A percentile compares a stretch with the other conserved stretches of the same genome.
phyloP scores from a whole-genome alignment of 2,113 vertebrate species.

The Ursus arctos region DNA sequence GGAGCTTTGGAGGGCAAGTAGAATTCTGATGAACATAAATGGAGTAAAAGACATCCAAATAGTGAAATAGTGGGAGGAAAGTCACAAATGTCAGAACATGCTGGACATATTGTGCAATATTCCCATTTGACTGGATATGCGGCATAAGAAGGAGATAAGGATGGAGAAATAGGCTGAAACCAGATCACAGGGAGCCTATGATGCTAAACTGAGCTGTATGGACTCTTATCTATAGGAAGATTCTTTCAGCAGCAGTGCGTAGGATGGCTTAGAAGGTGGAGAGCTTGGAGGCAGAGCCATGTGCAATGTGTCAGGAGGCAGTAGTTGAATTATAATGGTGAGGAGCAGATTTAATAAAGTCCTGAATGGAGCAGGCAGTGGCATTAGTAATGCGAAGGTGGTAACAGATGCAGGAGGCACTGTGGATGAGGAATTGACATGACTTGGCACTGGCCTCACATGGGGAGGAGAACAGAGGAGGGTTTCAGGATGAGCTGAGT shows the following conservation, averaged over 20 bases:
- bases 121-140: background rate
- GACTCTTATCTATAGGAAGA: background rate
- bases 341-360: slow-evolving; percentile 51
- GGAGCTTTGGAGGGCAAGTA: background rate
- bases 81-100: background rate
- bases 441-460: background rate
- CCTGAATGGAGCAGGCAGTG: background rate
- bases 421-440: background rate
- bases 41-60: background rate
- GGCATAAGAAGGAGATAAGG: background rate
- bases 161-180: background rate
- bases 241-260: background rate
- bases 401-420: slow-evolving; percentile 10
- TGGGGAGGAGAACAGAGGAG: background rate
- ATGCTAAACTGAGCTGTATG: background rate
- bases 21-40: slow-evolving; percentile 6
- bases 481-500: background rate
- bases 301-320: background rate
- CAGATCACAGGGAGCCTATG: background rate
- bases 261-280: background rate
- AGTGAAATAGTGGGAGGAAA: background rate
- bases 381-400: slow-evolving; percentile 37
- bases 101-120: background rate
- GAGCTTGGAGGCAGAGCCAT: background rate
- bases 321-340: slow-evolving; percentile 58